Percentiles rank a stretch among this genome's conserved stretches.
Conservation (phyloP, 2,888 invertebrate species). For the Clitarchus hookeri region DNA sequence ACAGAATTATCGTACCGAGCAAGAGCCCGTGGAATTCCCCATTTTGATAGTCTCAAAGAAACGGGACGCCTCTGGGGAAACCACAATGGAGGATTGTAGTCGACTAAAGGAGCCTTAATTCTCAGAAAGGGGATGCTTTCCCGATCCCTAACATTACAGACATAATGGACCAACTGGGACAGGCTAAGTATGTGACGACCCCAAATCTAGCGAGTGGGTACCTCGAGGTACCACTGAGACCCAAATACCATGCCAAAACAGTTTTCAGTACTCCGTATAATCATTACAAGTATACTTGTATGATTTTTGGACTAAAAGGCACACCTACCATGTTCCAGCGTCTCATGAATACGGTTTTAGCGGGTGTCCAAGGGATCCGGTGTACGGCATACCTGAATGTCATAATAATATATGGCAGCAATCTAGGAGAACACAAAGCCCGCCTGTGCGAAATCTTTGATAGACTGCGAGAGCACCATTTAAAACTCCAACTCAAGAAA, state of each 20-base stretch:
- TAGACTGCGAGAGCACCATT: neutral
- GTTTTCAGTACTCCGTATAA: conserved; percentile 6
- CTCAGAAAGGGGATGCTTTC: neutral
- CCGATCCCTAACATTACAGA: conserved; percentile 22
- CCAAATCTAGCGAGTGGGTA: conserved; percentile 29
- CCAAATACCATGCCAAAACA: conserved; percentile 22
- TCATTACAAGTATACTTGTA: conserved; percentile 12
- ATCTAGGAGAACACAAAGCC: neutral
- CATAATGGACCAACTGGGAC: conserved; percentile 15
- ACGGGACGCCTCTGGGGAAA: too few species aligned
- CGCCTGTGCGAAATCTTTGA: conserved; percentile 30
- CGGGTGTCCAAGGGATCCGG: neutral
- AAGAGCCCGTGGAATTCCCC: neutral
- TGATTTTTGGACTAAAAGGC: conserved; percentile 3
- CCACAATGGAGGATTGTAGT: too few species aligned
- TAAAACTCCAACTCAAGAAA: conserved; percentile 35
- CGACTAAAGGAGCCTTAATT: too few species aligned
- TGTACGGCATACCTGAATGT: conserved; percentile 44
- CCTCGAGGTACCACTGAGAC: neutral
- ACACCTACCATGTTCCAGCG: conserved; percentile 23
- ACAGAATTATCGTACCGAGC: neutral
- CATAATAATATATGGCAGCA: conserved; percentile 32
- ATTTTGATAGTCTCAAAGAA: neutral
- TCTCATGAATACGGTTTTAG: conserved; percentile 20
- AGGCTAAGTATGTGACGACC: conserved; percentile 18